Conservation (phyloP, 2,888 invertebrate species). For the Petrolisthes manimaculis region DNA sequence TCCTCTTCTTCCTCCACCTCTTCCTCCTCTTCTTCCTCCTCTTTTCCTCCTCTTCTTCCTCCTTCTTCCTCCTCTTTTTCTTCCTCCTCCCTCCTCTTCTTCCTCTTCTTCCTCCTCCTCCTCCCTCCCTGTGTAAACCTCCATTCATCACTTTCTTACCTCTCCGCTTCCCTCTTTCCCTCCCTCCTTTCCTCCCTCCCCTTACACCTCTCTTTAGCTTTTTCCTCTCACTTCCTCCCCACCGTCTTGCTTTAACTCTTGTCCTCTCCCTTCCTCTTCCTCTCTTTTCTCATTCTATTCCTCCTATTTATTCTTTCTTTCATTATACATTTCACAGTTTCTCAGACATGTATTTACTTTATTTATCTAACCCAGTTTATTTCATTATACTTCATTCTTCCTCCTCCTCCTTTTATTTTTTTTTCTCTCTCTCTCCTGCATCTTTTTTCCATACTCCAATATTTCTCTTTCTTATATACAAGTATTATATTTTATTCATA, state of each 20-base stretch:
- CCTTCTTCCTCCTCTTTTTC: not conserved
- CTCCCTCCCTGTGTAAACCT: not conserved
- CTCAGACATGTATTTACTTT: not conserved
- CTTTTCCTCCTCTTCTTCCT: conserved; percentile 2
- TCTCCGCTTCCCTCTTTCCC: conserved; percentile 13
- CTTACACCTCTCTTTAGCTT: not conserved
- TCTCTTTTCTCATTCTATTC: not conserved
- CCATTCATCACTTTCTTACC: not conserved
- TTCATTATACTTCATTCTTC: not conserved
- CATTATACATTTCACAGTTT: not conserved
- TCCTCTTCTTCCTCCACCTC: not conserved
- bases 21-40: conserved; percentile 3
- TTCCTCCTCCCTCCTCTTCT: not conserved
- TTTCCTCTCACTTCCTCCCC: not conserved
- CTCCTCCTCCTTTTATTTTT: not conserved
- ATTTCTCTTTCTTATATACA: too few relatives aligned
- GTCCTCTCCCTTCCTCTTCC: not conserved
- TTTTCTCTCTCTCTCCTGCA: too few relatives aligned
- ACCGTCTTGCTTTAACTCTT: not conserved
- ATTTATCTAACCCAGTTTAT: conserved; percentile 1
- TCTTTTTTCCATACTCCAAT: too few relatives aligned
- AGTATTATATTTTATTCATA: too few relatives aligned
- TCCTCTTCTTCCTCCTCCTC: conserved; percentile 9
- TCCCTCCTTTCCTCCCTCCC: not conserved
- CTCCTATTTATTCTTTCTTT: not conserved